phyloP scores from a whole-genome alignment of 2,113 vertebrate species.

The Columba janthina region DNA sequence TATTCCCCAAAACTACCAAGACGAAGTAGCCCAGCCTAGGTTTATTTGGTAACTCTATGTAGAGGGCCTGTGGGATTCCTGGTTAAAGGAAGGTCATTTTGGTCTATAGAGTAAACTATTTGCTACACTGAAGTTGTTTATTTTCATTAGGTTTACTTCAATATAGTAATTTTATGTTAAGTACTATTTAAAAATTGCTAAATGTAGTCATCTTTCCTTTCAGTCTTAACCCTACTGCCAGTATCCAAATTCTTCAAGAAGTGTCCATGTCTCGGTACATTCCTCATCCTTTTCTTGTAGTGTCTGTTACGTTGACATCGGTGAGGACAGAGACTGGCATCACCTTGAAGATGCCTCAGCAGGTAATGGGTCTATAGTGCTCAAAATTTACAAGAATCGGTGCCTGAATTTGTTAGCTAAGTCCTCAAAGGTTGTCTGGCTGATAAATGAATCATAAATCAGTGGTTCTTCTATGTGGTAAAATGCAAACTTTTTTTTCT shows the following conservation, averaged over 20 bases:
- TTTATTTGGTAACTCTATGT: neutral
- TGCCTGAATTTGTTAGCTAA: neutral
- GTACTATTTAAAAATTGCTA: neutral
- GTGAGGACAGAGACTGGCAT: constrained; percentile 98
- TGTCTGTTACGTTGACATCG: constrained; percentile 95
- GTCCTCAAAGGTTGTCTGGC: neutral
- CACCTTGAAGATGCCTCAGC: constrained; percentile 94
- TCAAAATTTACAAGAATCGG: neutral
- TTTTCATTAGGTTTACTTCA: neutral
- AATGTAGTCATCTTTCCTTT: neutral
- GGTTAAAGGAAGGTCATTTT: neutral
- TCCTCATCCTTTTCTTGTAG: constrained; percentile 94
- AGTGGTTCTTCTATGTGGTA: neutral
- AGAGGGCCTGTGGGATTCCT: neutral
- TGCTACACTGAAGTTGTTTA: neutral
- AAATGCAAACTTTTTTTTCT: neutral
- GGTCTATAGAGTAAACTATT: neutral
- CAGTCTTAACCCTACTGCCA: constrained; percentile 85
- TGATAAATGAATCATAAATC: neutral
- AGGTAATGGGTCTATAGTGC: constrained; percentile 76
- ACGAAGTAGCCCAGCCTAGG: neutral
- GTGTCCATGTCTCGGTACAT: constrained; percentile 99
- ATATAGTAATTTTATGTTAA: neutral
- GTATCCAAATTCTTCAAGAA: constrained; percentile 93
- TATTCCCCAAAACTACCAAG: neutral